Conservation (phyloP, 2,888 invertebrate species). For the Scaeva pyrastri region DNA sequence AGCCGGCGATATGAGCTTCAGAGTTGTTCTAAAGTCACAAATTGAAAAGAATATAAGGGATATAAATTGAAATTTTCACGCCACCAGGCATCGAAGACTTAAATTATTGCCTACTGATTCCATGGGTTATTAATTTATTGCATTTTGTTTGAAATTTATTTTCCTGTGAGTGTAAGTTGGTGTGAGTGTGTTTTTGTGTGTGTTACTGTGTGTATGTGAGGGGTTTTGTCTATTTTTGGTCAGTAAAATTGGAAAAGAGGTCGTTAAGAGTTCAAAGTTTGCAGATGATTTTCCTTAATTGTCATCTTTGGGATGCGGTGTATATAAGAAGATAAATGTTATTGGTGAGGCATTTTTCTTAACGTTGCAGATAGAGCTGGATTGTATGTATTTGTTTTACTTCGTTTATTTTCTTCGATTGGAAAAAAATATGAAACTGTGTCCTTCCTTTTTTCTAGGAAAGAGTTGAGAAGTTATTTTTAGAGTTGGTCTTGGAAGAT, state of each 20-base stretch:
- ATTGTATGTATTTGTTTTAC: too few species aligned
- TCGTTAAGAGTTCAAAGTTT: slow-evolving; percentile 41
- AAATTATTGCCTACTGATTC: slow-evolving; percentile 73
- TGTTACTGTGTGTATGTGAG: too few species aligned
- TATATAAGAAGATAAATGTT: not conserved
- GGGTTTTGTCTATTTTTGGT: slow-evolving; percentile 11
- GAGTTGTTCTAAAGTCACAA: slow-evolving; percentile 57
- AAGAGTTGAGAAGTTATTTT: too few species aligned
- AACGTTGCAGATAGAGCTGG: too few species aligned
- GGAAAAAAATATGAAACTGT: too few species aligned
- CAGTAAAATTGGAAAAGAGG: slow-evolving; percentile 25
- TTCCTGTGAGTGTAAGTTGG: not conserved
- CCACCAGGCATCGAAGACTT: slow-evolving; percentile 73
- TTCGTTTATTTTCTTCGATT: too few species aligned
- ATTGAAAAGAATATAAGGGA: slow-evolving; percentile 74
- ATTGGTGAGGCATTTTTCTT: not conserved
- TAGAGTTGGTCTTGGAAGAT: too few species aligned
- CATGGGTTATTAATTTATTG: slow-evolving; percentile 72
- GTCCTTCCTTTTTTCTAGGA: too few species aligned
- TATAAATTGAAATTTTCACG: slow-evolving; percentile 75
- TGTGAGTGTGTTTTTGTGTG: too few species aligned
- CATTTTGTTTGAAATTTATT: slow-evolving; percentile 51
- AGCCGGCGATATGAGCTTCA: not conserved
- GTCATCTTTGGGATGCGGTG: slow-evolving; percentile 49
- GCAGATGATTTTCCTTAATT: slow-evolving; percentile 57